Evolutionary conservation across 2,113 vertebrate species (phyloP).

Genomic region (Strigops habroptila): DNA sequence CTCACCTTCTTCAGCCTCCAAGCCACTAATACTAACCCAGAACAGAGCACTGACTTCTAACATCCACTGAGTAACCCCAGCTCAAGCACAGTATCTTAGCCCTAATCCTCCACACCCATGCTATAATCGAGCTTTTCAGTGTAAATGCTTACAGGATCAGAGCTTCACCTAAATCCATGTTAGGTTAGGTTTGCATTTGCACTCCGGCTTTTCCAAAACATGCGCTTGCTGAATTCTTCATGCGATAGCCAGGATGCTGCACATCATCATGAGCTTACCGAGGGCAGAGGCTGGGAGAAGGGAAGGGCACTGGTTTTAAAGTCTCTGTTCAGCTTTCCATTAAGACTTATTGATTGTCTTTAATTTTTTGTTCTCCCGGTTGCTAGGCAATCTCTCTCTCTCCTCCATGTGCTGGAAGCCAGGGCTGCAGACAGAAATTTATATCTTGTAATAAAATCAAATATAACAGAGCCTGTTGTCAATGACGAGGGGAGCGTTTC

Average conservation of each 20-base stretch:
- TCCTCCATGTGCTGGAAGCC: not conserved
- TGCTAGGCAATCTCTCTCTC: conserved; percentile 59
- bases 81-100: not conserved
- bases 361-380: conserved; percentile 56
- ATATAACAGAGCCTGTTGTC: conserved; percentile 8
- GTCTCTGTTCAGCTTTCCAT: conserved; percentile 51
- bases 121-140: not conserved
- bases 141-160: not conserved
- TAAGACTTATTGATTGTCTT: conserved; percentile 59
- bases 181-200: not conserved
- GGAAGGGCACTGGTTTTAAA: not conserved
- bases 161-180: not conserved
- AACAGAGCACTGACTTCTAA: not conserved
- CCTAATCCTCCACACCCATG: not conserved
- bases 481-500: not conserved
- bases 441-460: conserved; percentile 65
- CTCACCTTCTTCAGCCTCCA: not conserved
- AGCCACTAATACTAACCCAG: not conserved
- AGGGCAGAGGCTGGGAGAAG: not conserved
- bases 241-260: not conserved
- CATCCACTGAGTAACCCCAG: not conserved
- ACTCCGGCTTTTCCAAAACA: not conserved
- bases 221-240: not conserved
- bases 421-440: conserved; percentile 51
- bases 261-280: not conserved